Evolutionary conservation across 1,140 invertebrate species (phyloP).

Genomic region (Acromyrmex charruanus): DNA sequence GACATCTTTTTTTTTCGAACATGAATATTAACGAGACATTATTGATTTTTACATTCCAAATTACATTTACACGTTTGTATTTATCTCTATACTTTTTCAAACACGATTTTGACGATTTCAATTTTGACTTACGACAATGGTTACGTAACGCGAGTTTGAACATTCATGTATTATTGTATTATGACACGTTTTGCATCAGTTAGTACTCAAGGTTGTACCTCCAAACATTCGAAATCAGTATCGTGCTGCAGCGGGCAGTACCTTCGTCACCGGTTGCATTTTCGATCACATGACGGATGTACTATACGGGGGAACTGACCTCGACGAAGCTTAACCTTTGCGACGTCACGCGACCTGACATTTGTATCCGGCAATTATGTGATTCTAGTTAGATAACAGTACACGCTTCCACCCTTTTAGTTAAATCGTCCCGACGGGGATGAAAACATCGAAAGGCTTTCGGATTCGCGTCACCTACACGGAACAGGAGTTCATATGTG

Average conservation of each 20-base stretch:
- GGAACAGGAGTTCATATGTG: constrained; percentile 80
- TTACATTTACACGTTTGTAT: not conserved
- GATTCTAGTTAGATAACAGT: constrained; percentile 58
- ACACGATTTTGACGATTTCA: not conserved
- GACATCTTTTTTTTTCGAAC: not conserved
- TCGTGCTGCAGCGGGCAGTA: not conserved
- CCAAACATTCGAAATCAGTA: constrained; percentile 7
- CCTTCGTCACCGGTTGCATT: not conserved
- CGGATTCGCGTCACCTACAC: constrained; percentile 79
- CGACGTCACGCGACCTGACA: constrained; percentile 83
- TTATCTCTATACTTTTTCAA: not conserved
- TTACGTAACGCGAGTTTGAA: not conserved
- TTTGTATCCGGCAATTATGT: constrained; percentile 81
- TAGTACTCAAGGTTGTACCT: too few species aligned
- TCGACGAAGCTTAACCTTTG: constrained; percentile 82
- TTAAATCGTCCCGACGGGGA: constrained; percentile 68
- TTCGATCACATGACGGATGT: not conserved
- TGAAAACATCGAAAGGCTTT: constrained; percentile 81
- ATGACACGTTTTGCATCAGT: too few species aligned
- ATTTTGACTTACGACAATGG: not conserved
- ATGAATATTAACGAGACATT: not conserved
- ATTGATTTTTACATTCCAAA: not conserved
- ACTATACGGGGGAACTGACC: constrained; percentile 71
- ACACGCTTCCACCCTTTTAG: constrained; percentile 13
- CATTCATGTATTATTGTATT: not conserved